Base-by-base conservation (phyloP, 64 coral and sea anemone species). In the Orbicella faveolata region DNA sequence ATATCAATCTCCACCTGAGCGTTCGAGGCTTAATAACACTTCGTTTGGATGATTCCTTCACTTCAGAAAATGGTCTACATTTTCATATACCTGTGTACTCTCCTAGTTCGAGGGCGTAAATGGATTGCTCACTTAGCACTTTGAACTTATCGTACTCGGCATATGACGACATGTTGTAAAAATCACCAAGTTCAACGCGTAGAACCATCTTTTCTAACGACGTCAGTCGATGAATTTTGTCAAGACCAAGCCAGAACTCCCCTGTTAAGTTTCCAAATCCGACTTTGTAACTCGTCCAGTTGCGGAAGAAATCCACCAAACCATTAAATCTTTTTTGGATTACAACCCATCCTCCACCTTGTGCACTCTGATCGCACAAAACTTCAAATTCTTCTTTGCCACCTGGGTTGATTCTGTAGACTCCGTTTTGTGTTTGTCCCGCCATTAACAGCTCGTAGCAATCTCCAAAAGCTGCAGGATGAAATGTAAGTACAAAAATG, bases 221-320 rank as follows among this genome's bases (percentile, higher is more conserved):
- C 78, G 78, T 61, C 26, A 80, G 10, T 25, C 78, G 78, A 26
- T 61, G 52, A 59, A 80, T 80, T 80, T 80, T 80, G 51, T 80
- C 25, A 26, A 80, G 41, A 23, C 78, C 78, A 34, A 80, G 78
- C 78, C 78, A 80, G 26, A 80, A 80, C 26, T 80, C 78, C 10
- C 53, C 53, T 1, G 52, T 21, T 33, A 80, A 80, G 51, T 80
- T 55, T 30, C 78, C 78, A 59, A 80, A 80, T 80, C 78, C 78
- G n/a, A 33, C 9, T 61, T 26, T 80, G 21, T 80, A 80, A 21
- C 52, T 80, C 6, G 17, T 59, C 78, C 78, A 80, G 78, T 55
- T 17, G 23, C 52, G 51, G 52, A 59, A 80, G 12, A 80, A 80
- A 41, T 80, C 78, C 14, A 80, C 78, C 41, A 21, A 17, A 7